A percentile compares a stretch with the other conserved stretches of the same genome.
Evolutionary conservation across 2,113 vertebrate species (phyloP).

Genomic region (Brachyhypopomus gauderio): DNA sequence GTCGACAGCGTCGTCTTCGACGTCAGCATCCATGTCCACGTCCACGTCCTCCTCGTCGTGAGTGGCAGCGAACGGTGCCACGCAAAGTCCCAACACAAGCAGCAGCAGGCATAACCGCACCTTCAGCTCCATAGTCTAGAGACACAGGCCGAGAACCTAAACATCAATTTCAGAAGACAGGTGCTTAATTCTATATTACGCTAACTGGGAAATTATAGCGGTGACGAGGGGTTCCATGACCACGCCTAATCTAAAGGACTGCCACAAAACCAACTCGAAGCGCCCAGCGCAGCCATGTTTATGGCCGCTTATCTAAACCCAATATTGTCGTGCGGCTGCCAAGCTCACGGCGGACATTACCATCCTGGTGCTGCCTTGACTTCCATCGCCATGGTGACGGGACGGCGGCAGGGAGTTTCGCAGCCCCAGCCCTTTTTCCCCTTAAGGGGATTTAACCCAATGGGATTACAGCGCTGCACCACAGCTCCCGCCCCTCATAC

Average conservation of each 20-base stretch:
- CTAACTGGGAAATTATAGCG: neutral
- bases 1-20: constrained; percentile 75
- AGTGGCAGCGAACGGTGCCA: constrained; percentile 62
- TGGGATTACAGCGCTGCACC: constrained; percentile 59
- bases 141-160: neutral
- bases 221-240: neutral
- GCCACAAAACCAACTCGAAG: neutral
- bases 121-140: constrained; percentile 87
- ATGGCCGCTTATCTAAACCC: neutral
- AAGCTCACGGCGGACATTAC: neutral
- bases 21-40: constrained; percentile 66
- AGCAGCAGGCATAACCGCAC: constrained; percentile 78
- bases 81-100: constrained; percentile 72
- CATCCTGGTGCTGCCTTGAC: constrained; percentile 18
- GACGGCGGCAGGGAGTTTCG: constrained; percentile 43
- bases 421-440: constrained; percentile 50
- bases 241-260: neutral
- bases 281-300: neutral
- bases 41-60: constrained; percentile 74
- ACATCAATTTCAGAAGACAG: neutral
- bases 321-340: neutral
- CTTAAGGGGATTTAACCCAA: constrained; percentile 69
- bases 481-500: constrained; percentile 9
- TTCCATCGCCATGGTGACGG: constrained; percentile 51
- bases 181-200: neutral